phyloP scores from a whole-genome alignment of 1,140 invertebrate genomes.

The Ectropis grisescens region DNA sequence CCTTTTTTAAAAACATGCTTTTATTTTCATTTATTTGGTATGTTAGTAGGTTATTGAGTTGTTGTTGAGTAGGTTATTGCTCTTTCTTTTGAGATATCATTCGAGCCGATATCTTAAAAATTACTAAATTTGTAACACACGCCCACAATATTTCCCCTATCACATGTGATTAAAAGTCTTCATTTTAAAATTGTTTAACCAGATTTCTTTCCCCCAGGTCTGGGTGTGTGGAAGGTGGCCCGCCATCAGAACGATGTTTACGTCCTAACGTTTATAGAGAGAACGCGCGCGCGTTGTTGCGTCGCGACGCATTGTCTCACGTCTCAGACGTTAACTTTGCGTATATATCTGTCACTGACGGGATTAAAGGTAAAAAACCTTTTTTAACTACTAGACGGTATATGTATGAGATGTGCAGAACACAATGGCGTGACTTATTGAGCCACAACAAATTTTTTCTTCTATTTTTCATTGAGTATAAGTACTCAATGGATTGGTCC shows the following conservation, averaged over 20 bases:
- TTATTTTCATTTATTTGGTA: too few relatives aligned
- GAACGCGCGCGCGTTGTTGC: conserved; percentile 38
- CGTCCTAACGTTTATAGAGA: conserved; percentile 53
- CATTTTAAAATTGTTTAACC: neutral
- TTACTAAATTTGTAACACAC: too few relatives aligned
- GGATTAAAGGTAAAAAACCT: conserved; percentile 22
- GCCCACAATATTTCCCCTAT: too few relatives aligned
- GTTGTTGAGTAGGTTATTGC: too few relatives aligned
- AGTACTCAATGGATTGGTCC: conserved; percentile 1
- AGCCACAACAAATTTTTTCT: neutral
- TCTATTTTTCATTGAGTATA: neutral
- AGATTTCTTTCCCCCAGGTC: conserved; percentile 25
- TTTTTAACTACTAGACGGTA: neutral
- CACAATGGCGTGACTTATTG: neutral
- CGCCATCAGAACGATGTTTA: conserved; percentile 60
- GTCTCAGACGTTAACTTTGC: conserved; percentile 66
- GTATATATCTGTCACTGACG: conserved; percentile 34
- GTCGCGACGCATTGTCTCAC: conserved; percentile 33
- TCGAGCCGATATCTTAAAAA: too few relatives aligned
- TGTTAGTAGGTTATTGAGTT: too few relatives aligned
- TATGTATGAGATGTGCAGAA: neutral
- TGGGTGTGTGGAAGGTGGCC: conserved; percentile 67
- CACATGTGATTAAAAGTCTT: too few relatives aligned
- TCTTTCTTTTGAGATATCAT: too few relatives aligned
- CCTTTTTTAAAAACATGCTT: too few relatives aligned